Base-by-base conservation (phyloP, 2,113 vertebrate genomes). In the Rhabdomys dilectus region DNA sequence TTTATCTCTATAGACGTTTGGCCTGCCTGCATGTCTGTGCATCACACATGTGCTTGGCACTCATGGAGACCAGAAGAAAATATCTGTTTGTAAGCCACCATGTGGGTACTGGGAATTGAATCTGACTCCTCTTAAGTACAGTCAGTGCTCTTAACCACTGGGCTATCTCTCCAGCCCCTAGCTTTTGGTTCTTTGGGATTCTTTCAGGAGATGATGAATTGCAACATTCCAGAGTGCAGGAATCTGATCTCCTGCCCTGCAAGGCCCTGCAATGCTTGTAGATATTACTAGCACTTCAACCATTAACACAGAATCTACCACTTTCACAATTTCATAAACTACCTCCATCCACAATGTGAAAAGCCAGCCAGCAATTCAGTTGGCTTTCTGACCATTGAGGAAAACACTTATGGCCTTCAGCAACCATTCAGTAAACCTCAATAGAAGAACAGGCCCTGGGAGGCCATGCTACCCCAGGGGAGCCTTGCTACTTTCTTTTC, bases 171-270 rank as follows among this genome's bases (percentile, higher is more conserved):
- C 13, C 15, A 29, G 22, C n/a, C n/a, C n/a, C 39, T 19, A 45
- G 39, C 72, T 73, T 84, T 73, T 17, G 56, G 12, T n/a, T 51
- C 75, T 96, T 95, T 66, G 73, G 48, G 60, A 89, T 58, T 22
- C n/a, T 92, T 87, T 84, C 19, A 85, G 15, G 22, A 80, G 34
- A 86, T 94, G 60, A 93, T 95, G 66, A 95, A 95, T 1, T 96
- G 0, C 31, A 89, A 92, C 15, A 5, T 73, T 5, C 56, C 77
- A 70, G 9, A 77, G 4, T 29, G 4, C 66, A 93, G 4, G 13
- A 85, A 64, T 51, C 73, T 77, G 91, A 91, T 29, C 51, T 96
- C 34, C 22, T 82, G 66, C 48, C 16, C 31, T 77, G 77, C 94
- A 81, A 26, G 24, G 26, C 48, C 75, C 56, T 84, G n/a, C 22